Evolutionary conservation across 2,888 invertebrate genomes (phyloP).

Genomic region (Pachydiplax longipennis): DNA sequence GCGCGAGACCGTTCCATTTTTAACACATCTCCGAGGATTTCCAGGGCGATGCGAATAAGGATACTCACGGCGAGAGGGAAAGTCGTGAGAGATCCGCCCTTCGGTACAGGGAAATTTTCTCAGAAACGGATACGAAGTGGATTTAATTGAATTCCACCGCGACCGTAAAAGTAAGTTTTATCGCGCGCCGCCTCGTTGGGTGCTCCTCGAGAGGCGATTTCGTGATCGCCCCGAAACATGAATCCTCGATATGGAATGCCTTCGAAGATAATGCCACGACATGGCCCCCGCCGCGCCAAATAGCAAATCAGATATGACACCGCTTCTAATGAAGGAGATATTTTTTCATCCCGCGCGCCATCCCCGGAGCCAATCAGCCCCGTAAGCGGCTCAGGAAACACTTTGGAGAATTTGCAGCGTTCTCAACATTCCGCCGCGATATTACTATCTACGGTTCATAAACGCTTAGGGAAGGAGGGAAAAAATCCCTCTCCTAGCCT

Average conservation of each 20-base stretch:
- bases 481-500: not conserved
- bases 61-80: no score
- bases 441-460: conserved; percentile 17
- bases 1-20: no score
- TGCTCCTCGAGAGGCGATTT: not conserved
- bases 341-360: not conserved
- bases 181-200: not conserved
- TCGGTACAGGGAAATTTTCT: not conserved
- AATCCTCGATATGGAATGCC: conserved; percentile 1
- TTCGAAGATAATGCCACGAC: not conserved
- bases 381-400: not conserved
- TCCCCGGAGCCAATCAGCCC: conserved; percentile 6
- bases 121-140: not conserved
- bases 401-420: not conserved
- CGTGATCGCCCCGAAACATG: conserved; percentile 21
- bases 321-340: conserved; percentile 13
- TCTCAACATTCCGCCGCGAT: conserved; percentile 16
- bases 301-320: conserved; percentile 27
- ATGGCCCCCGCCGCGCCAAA: conserved; percentile 4
- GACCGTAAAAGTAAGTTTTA: conserved; percentile 1
- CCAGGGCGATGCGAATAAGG: no score
- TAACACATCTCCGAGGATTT: no score
- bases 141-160: conserved; percentile 9
- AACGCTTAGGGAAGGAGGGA: not conserved
- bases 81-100: not conserved